phyloP scores from a whole-genome alignment of 2,113 vertebrate genomes.

The Phocoena phocoena region DNA sequence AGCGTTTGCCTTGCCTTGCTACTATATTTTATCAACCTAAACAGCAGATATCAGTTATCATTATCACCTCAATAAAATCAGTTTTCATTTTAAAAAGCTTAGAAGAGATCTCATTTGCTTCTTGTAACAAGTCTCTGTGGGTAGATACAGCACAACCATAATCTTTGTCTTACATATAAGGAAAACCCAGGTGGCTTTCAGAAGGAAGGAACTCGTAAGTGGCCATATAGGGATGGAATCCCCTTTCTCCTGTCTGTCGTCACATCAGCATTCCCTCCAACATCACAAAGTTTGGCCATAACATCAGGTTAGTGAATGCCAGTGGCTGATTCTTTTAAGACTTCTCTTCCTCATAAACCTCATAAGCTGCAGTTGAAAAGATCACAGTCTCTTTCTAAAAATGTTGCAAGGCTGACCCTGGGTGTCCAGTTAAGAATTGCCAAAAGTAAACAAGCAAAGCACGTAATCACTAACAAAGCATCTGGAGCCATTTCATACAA shows the following conservation, averaged over 20 bases:
- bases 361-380: background rate
- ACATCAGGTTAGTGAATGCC: background rate
- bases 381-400: background rate
- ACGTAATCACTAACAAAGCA: background rate
- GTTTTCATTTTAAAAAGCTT: background rate
- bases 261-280: background rate
- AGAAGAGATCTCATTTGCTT: background rate
- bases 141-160: background rate
- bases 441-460: slow-evolving; percentile 14
- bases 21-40: background rate
- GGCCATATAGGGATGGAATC: background rate
- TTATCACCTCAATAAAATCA: background rate
- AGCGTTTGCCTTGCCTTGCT: background rate
- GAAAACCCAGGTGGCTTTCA: background rate
- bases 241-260: background rate
- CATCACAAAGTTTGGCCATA: background rate
- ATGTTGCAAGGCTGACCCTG: background rate
- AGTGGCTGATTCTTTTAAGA: background rate
- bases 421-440: slow-evolving; percentile 13
- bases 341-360: background rate
- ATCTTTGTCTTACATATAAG: background rate
- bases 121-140: background rate
- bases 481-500: background rate
- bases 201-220: background rate
- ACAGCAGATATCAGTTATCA: background rate